phyloP scores from a whole-genome alignment of 2,797 vertebrate genomes.

The Nyctibius grandis region DNA sequence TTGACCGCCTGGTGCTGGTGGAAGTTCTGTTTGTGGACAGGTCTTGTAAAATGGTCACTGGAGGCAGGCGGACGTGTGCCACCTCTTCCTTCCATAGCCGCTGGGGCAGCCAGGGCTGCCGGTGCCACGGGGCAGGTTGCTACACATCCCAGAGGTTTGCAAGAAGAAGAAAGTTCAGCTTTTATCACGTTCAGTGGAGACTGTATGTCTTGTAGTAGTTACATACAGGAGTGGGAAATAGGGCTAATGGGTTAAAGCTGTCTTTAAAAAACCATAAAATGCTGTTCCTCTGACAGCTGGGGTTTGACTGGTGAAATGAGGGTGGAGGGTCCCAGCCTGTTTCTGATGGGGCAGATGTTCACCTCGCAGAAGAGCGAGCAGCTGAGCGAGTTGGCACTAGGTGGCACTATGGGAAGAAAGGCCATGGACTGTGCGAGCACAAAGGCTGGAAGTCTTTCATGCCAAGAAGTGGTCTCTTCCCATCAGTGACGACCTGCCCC shows the following conservation, averaged over 20 bases:
- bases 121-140: accelerated
- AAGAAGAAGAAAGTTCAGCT: background rate
- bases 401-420: background rate
- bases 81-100: background rate
- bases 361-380: accelerated
- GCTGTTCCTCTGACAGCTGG: background rate
- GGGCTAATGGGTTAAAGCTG: background rate
- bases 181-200: background rate
- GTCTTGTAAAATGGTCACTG: background rate
- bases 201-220: background rate
- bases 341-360: background rate
- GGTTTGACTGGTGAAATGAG: background rate
- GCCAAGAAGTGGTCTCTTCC: background rate
- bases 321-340: background rate
- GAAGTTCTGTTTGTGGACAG: background rate
- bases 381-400: background rate
- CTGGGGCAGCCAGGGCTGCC: background rate
- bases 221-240: background rate
- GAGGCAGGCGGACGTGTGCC: background rate
- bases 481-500: accelerated
- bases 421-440: background rate
- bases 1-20: accelerated
- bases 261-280: background rate
- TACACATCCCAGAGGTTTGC: background rate
- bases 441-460: background rate